Percentiles rank a stretch among this genome's conserved stretches.
These are phyloP conservation scores for Eupithecia exiguata DNA, from an alignment of 2,888 invertebrate genomes.

Conservation along the genomic window DNA sequence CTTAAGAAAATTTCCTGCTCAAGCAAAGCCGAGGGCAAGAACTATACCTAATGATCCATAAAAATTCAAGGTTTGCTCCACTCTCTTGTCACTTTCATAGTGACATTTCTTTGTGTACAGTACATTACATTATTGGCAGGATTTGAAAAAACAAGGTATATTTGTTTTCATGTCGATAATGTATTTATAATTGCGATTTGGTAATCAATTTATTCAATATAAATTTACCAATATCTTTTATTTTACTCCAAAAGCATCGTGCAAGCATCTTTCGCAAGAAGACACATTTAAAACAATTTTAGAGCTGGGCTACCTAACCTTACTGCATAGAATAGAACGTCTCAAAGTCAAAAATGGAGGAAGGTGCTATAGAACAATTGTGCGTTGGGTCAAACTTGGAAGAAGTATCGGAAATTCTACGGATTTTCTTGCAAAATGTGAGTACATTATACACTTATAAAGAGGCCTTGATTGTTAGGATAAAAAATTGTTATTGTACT, in stretches of 20 bases:
- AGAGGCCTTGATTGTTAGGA: background rate
- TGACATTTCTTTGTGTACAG: too few species aligned
- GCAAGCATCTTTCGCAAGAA: background rate
- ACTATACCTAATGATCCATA: too few species aligned
- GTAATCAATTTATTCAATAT: too few species aligned
- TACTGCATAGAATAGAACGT: background rate
- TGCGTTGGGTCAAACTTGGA: conserved; percentile 54
- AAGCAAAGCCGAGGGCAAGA: too few species aligned
- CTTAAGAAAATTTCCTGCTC: too few species aligned
- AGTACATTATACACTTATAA: background rate
- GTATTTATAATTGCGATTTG: too few species aligned
- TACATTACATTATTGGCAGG: too few species aligned
- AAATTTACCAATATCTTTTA: too few species aligned
- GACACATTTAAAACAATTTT: background rate
- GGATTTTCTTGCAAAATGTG: conserved; percentile 66
- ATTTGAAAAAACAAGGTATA: too few species aligned
- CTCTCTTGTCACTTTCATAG: too few species aligned
- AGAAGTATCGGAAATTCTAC: conserved; percentile 57
- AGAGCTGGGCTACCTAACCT: background rate
- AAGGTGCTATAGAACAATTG: conserved; percentile 66
- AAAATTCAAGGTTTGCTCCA: too few species aligned
- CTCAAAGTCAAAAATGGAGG: conserved; percentile 60
- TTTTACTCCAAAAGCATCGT: background rate
- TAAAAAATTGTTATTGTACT: background rate
- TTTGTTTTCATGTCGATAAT: too few species aligned